Percentiles rank a stretch among this genome's conserved stretches.
These are phyloP conservation scores for Sisor rabdophorus DNA, from an alignment of 2,113 vertebrate genomes.

Conservation along the genomic window DNA sequence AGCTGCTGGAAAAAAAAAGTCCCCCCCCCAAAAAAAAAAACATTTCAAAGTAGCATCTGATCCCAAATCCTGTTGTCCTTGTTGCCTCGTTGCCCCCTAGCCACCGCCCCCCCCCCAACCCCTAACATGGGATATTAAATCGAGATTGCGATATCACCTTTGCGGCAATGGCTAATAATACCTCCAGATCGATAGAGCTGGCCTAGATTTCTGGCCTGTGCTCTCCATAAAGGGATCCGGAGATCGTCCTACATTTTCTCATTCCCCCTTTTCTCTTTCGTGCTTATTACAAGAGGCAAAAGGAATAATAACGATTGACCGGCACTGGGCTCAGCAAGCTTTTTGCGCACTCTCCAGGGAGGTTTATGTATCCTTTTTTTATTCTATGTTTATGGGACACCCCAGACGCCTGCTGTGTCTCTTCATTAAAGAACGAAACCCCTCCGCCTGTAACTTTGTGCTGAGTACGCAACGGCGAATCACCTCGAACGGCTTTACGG, in stretches of 20 bases:
- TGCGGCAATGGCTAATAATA: constrained; percentile 69
- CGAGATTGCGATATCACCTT: constrained; percentile 69
- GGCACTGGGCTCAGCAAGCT: constrained; percentile 45
- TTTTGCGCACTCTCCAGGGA: constrained; percentile 38
- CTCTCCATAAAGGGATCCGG: constrained; percentile 74
- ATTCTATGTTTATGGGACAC: constrained; percentile 49
- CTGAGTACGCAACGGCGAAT: constrained; percentile 43
- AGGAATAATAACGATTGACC: constrained; percentile 66
- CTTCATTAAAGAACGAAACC: constrained; percentile 58
- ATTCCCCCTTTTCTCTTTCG: not conserved
- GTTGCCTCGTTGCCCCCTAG: not conserved
- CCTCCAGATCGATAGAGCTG: constrained; percentile 74
- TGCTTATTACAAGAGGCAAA: constrained; percentile 60
- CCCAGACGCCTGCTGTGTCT: constrained; percentile 59
- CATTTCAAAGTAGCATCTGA: no score
- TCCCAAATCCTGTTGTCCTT: constrained; percentile 44
- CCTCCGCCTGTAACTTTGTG: constrained; percentile 44
- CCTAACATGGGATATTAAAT: constrained; percentile 64
- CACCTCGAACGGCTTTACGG: constrained; percentile 21
- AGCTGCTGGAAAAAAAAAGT: not conserved
- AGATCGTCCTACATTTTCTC: constrained; percentile 50
- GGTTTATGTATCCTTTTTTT: constrained; percentile 27
- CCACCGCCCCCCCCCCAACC: no score
- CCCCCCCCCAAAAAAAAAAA: no score
- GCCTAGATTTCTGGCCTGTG: constrained; percentile 65